phyloP scores from a whole-genome alignment of 2,888 invertebrate genomes.

The Athrips mouffetella region DNA sequence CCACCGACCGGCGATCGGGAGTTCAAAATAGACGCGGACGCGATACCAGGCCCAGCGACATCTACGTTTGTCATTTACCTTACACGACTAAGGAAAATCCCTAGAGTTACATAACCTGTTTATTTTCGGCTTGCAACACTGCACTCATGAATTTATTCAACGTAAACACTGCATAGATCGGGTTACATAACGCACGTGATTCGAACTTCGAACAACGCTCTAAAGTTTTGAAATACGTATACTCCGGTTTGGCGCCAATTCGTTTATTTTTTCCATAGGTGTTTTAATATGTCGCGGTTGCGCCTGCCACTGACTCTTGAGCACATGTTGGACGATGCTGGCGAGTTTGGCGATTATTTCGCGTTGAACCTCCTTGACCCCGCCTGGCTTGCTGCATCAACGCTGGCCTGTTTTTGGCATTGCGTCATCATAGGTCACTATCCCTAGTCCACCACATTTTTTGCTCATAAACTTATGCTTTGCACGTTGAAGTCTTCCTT shows the following conservation, averaged over 20 bases:
- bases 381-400: slow-evolving; percentile 50
- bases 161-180: slow-evolving; percentile 20
- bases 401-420: slow-evolving; percentile 74
- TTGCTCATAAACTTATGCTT: slow-evolving; percentile 66
- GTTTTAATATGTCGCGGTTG: slow-evolving; percentile 26
- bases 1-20: slow-evolving; percentile 66
- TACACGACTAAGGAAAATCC: slow-evolving; percentile 14
- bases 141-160: slow-evolving; percentile 22
- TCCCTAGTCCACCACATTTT: slow-evolving; percentile 68
- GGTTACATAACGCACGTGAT: slow-evolving; percentile 27
- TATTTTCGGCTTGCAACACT: slow-evolving; percentile 25
- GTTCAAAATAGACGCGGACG: slow-evolving; percentile 73
- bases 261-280: slow-evolving; percentile 15
- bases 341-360: slow-evolving; percentile 53
- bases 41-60: slow-evolving; percentile 51
- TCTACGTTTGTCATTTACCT: slow-evolving; percentile 34
- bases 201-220: slow-evolving; percentile 10
- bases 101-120: slow-evolving; percentile 15
- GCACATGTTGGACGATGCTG: slow-evolving; percentile 40
- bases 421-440: slow-evolving; percentile 76
- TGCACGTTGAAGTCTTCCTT: slow-evolving; percentile 71
- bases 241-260: slow-evolving; percentile 21
- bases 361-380: slow-evolving; percentile 73
- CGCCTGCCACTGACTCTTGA: slow-evolving; percentile 32
- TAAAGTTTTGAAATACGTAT: slow-evolving; percentile 32